A percentile compares a stretch with the other conserved stretches of the same genome.
These are phyloP conservation scores for Regulus satrapa DNA, from an alignment of 2,113 vertebrate species.

Conservation along the genomic window DNA sequence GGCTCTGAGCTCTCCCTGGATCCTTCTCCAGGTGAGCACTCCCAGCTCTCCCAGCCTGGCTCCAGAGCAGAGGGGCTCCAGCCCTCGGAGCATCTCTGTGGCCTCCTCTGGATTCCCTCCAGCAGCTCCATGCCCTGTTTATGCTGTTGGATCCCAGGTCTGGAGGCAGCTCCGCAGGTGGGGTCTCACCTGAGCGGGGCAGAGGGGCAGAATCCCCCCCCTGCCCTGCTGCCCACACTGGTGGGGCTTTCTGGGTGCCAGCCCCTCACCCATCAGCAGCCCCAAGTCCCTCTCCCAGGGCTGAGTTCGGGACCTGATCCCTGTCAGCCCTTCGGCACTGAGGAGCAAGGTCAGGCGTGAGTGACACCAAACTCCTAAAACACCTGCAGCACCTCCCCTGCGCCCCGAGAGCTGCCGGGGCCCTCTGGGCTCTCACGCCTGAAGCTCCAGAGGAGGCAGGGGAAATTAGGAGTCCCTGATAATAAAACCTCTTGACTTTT, in stretches of 20 bases:
- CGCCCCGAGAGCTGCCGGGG: not conserved
- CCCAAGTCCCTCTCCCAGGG: not conserved
- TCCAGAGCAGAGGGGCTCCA: not conserved
- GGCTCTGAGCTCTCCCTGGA: not conserved
- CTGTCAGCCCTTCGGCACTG: not conserved
- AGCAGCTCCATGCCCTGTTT: not conserved
- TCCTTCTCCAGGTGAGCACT: not conserved
- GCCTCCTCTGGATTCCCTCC: not conserved
- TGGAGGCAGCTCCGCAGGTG: not conserved
- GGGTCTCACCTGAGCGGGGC: fast-evolving
- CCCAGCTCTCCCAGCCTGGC: not conserved
- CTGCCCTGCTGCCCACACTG: fast-evolving
- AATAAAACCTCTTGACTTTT: not conserved
- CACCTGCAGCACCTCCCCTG: not conserved
- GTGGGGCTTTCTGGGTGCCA: not conserved
- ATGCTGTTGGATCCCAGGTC: not conserved
- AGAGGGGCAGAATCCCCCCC: not conserved
- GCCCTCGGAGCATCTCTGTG: fast-evolving
- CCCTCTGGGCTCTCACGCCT: not conserved
- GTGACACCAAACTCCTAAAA: not conserved
- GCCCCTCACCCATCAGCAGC: not conserved
- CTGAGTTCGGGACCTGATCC: not conserved
- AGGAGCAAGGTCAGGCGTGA: not conserved
- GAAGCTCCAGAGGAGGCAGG: not conserved
- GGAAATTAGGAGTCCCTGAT: not conserved